These are phyloP conservation scores for Prionailurus viverrinus DNA, from an alignment of 2,113 vertebrate genomes.

Conservation along the genomic window DNA sequence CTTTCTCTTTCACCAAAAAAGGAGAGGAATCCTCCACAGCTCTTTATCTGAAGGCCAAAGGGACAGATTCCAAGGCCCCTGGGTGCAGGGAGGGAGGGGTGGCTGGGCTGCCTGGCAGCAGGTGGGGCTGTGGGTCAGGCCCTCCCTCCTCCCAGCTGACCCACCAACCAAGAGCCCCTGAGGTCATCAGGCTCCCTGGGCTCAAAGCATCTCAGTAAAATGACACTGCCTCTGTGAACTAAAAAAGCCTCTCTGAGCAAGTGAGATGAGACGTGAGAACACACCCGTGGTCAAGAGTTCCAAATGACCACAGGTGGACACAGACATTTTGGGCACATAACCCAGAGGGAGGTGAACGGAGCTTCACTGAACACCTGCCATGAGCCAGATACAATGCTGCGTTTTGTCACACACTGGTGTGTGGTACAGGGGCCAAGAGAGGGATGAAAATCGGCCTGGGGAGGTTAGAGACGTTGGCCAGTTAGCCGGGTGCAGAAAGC, in stretches of 20 bases:
- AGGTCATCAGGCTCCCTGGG: neutral
- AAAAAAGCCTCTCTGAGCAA: neutral
- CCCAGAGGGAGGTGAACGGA: neutral
- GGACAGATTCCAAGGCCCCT: neutral
- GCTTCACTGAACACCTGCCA: neutral
- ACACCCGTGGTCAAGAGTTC: neutral
- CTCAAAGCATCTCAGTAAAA: neutral
- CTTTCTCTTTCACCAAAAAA: conserved; percentile 49
- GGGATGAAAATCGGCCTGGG: neutral
- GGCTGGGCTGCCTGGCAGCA: neutral
- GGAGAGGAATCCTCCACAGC: neutral
- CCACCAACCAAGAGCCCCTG: neutral
- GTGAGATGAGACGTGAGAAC: neutral
- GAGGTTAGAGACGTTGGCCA: neutral
- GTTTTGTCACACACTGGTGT: neutral
- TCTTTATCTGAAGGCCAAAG: neutral
- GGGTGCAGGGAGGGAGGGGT: neutral
- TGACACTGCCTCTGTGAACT: neutral
- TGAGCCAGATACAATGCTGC: no score
- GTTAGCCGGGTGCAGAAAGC: fast-evolving
- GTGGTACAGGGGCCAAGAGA: neutral
- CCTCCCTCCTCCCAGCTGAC: neutral
- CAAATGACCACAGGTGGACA: neutral
- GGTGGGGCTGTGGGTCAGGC: neutral
- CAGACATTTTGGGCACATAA: fast-evolving